Evolutionary conservation across 2,797 vertebrate species (phyloP).

Genomic region (Cynopterus sphinx): DNA sequence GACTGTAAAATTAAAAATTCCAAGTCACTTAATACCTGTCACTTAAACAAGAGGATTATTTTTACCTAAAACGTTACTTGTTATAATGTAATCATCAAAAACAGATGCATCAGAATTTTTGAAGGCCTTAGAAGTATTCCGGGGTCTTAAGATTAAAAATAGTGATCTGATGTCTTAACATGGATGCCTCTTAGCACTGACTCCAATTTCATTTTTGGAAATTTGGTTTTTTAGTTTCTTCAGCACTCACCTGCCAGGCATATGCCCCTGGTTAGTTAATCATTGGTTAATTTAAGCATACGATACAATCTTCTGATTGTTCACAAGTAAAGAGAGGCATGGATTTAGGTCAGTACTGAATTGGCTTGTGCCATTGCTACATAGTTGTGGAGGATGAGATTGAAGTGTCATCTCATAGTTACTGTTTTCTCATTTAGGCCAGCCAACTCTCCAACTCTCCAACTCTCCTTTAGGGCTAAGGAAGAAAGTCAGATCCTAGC

Average conservation of each 20-base stretch:
- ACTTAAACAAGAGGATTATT: neutral
- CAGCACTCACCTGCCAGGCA: neutral
- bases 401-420: neutral
- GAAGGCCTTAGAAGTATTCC: neutral
- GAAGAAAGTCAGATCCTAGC: neutral
- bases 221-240: neutral
- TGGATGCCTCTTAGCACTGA: neutral
- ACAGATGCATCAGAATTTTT: neutral
- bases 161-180: neutral
- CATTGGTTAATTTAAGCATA: neutral
- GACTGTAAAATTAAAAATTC: neutral
- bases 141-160: neutral
- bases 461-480: neutral
- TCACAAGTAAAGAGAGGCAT: neutral
- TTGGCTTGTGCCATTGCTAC: neutral
- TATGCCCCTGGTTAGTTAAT: neutral
- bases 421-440: neutral
- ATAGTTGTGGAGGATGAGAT: rapidly evolving
- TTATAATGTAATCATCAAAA: neutral
- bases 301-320: neutral
- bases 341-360: neutral
- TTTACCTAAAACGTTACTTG: neutral
- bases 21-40: neutral
- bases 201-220: neutral
- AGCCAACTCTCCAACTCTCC: neutral